Base-by-base conservation (phyloP, 2,888 invertebrate species). In the Sceliomorpha sp. region DNA sequence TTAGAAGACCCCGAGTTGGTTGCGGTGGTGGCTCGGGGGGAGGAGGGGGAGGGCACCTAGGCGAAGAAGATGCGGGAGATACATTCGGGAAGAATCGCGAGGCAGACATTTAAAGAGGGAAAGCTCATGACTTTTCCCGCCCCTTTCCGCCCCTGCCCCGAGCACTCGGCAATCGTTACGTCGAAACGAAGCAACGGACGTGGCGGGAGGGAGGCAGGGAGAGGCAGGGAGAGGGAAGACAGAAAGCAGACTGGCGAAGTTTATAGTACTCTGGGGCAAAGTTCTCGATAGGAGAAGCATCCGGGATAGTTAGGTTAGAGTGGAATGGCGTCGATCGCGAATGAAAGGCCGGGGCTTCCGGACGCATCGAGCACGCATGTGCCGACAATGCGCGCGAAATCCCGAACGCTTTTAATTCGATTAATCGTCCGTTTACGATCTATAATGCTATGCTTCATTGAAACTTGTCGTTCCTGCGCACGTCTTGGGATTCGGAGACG, bases 201-300 rank as follows among this genome's bases (percentile, higher is more conserved):
- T 10, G 13, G 45, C 31, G 15, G 13, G 29, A 15, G 27, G 31
- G 29, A 31, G 7, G 10, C 12, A 26, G 51, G 47, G 45, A 50
- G 60, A 60, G 39, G 48, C 53, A 20, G 42, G 47, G 53, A 32
- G 63, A 42, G 50, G n/a, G n/a, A n/a, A n/a, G n/a, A n/a, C n/a
- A n/a, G n/a, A n/a, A n/a, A n/a, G 20, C 24, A 59, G 68, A 63
- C 59, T 62, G 70, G 50, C 60, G 48, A 48, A 70, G 72, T 72
- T 74, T 58, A 62, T 56, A 26, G 32, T 10, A 40, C 37, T 31
- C 17, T 3, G 44, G 56, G 31, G 29, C 17, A 39, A 50, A 55
- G 36, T 42, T 40, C n/a, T n/a, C n/a, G n/a, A n/a, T n/a, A n/a
- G n/a, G n/a, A n/a, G n/a, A n/a, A n/a, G n/a, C n/a, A n/a, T n/a